Evolutionary conservation across 2,888 invertebrate species (phyloP).

Genomic region (Deilephila porcellus): DNA sequence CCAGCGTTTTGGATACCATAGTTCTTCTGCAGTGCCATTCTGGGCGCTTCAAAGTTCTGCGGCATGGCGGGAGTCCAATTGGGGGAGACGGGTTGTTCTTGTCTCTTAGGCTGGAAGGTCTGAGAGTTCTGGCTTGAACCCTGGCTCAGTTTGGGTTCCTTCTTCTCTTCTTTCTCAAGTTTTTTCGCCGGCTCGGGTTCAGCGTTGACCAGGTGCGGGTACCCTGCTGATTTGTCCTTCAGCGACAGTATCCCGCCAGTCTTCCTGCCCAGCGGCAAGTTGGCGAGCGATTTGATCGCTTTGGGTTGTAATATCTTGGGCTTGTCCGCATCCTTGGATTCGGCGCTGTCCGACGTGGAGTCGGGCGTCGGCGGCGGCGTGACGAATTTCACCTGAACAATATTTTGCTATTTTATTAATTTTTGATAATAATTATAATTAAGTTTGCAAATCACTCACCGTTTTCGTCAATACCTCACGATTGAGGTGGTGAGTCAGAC

Average conservation of each 20-base stretch:
- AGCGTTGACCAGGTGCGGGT: constrained; percentile 78
- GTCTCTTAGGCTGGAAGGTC: constrained; percentile 57
- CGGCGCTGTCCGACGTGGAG: constrained; percentile 56
- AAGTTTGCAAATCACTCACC: constrained; percentile 2
- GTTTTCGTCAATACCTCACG: constrained; percentile 17
- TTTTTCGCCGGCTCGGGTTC: constrained; percentile 69
- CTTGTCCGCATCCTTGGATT: constrained; percentile 64
- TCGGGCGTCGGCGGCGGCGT: constrained; percentile 80
- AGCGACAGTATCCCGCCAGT: constrained; percentile 82
- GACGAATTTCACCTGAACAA: constrained; percentile 83
- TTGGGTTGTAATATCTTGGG: constrained; percentile 74
- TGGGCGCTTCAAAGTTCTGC: constrained; percentile 53
- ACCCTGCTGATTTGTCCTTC: constrained; percentile 81
- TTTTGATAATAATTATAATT: background rate
- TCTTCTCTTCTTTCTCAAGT: constrained; percentile 68
- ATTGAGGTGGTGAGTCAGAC: constrained; percentile 21
- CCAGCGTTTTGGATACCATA: constrained; percentile 69
- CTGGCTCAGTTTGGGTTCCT: constrained; percentile 61
- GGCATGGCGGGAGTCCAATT: constrained; percentile 54
- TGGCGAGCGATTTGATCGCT: constrained; percentile 72
- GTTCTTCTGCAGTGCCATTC: constrained; percentile 67
- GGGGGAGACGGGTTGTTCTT: constrained; percentile 49
- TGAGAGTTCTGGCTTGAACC: constrained; percentile 55
- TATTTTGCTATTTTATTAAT: background rate
- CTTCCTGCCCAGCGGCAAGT: constrained; percentile 74